Evolutionary conservation across 2,797 vertebrate genomes (phyloP), one percentile per base, ranked within the genome.

Genomic region (Ptychadena robeensis): DNA sequence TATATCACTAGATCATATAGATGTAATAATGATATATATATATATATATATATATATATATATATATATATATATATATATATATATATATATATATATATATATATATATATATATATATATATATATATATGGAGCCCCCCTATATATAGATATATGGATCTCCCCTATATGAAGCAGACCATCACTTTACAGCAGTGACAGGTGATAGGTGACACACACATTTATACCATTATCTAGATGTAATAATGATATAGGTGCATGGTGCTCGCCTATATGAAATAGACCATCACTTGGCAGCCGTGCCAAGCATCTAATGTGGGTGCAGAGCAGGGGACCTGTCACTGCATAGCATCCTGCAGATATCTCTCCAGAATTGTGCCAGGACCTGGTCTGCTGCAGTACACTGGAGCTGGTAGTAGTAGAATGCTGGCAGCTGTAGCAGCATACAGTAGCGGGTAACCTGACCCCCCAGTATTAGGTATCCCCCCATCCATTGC

Each of bases 281-380:
- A 48, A 18, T 3, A 48, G 3, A 4, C 15, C 4, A 4, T 48
- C 44, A 44, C 40, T 44, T 15, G 2, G 40, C 40, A 44, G 40
- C 40, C 15, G 3, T 48, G 40, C 15, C 11, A 18, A 18, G 40
- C 40, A 18, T 12, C 15, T 18, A 48, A 48, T 48, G 14, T 3
- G 1, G 2, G 40, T 15, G 34, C 34, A 35, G 9, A 35, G 3
- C 3, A 35, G 34, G 34, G 34, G 34, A 35, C 34, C 35, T 68
- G 18, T 14, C 63, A 18, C 76, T 84, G 82, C 69, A 79, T 73
- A 68, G 65, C 71, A 28, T 67, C 28, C 77, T 84, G 82, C 82
- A 84, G 82, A 48, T 25, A 57, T 32, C 34, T 73, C 82, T 34
- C 27, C 44, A 73, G n/a, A 79, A 31, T 79, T 68, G 14, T 57